Base-by-base conservation (phyloP, 1,140 invertebrate species). In the Liolophura sinensis region DNA sequence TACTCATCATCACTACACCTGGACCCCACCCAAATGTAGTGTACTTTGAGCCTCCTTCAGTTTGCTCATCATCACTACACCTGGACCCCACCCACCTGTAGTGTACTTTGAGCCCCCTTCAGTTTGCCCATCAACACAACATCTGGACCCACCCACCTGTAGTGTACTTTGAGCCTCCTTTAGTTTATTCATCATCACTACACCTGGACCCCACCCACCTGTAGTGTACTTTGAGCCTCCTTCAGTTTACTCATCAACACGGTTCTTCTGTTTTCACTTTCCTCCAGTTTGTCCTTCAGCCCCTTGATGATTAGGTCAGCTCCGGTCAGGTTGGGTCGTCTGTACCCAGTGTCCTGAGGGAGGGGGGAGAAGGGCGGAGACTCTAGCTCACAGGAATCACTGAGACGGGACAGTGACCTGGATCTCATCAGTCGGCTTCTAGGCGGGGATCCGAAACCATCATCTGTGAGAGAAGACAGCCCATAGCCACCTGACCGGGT, bases 111-210 rank as follows among this genome's bases (percentile, higher is more conserved):
- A 40, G 31, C 31, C 31, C 9, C 31, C 31, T 40, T 40, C 31
- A 40, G 31, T 40, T 40, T 40, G 9, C 31, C 9, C 31, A 40
- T 40, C 31, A 40, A 40, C 31, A 9, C 31, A 5, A 9, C 9
- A 40, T 9, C 31, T 40, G 31, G 31, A 40, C 31, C 31, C 31
- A 56, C 67, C 49, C 60, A 80, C 78, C 68, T 77, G 72, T 31
- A 82, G 57, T 46, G 79, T 81, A n/a, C 76, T 72, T 64, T 82
- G 80, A 22, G 80, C 79, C 56, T 81, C 80, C 65, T 80, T 80
- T 16, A 82, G 70, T 67, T 82, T 82, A 46, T 78, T 69, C 61
- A 82, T 73, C 15, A 82, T 63, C 14, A 76, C 74, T 40, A 9
- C 9, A 40, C 31, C 31, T 40, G 31, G 31, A 40, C 31, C 31